Evolutionary conservation across 2,113 vertebrate species (phyloP).

Genomic region (Dasypus novemcinctus): DNA sequence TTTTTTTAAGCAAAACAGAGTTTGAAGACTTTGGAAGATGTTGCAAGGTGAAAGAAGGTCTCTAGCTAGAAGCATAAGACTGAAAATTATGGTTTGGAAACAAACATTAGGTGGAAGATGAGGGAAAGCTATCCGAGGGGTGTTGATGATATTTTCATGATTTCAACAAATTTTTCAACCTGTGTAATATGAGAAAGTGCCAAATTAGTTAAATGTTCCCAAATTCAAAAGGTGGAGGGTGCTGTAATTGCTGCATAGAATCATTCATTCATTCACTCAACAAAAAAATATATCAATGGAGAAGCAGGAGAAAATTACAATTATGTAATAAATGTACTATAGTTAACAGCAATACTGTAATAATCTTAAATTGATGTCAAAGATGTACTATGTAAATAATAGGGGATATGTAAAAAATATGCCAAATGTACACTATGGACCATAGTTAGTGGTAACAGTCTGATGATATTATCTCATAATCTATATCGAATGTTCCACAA

Average conservation of each 20-base stretch:
- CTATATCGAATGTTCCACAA: no score
- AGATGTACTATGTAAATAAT: no score
- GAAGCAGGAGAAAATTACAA: no score
- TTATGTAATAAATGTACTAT: no score
- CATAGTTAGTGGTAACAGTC: no score
- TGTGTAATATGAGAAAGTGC: rapidly evolving
- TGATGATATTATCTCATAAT: no score
- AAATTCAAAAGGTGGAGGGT: not conserved
- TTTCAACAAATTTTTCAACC: not conserved
- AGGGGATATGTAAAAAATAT: no score
- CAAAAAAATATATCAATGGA: not conserved
- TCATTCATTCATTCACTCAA: no score
- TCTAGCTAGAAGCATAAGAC: not conserved
- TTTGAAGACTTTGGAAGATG: not conserved
- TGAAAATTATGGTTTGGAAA: not conserved
- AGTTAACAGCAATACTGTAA: no score
- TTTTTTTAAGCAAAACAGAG: not conserved
- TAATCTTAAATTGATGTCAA: no score
- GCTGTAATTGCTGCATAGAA: rapidly evolving
- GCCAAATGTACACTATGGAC: no score
- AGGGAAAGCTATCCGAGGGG: not conserved
- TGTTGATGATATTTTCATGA: rapidly evolving
- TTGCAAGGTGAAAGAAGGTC: not conserved
- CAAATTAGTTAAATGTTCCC: rapidly evolving
- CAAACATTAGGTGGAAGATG: not conserved